Percentiles rank a stretch among this genome's conserved stretches.
Evolutionary conservation across 2,113 vertebrate genomes (phyloP).

Genomic region (Pheucticus melanocephalus): DNA sequence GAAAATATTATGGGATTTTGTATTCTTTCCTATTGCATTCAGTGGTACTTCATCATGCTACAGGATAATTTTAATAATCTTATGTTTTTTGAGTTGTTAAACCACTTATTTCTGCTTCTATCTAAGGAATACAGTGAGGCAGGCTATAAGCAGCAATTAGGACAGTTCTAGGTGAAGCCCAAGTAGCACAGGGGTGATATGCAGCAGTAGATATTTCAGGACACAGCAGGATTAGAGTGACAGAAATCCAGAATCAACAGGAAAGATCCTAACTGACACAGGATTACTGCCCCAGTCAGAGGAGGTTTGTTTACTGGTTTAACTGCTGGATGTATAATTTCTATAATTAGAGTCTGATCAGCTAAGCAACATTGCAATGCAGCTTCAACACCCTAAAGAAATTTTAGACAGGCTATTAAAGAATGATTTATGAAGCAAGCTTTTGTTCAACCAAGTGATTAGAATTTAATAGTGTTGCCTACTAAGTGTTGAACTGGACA

Average conservation of each 20-base stretch:
- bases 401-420: slow-evolving; percentile 70
- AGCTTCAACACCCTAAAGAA: slow-evolving; percentile 63
- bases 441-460: slow-evolving; percentile 74
- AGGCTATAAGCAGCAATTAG: neutral
- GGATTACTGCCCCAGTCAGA: neutral
- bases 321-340: slow-evolving; percentile 47
- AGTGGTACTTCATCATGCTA: neutral
- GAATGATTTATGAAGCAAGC: slow-evolving; percentile 72
- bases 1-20: neutral
- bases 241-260: slow-evolving; percentile 14
- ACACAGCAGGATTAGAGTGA: neutral
- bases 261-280: neutral
- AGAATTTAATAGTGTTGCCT: slow-evolving; percentile 69
- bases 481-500: slow-evolving; percentile 58
- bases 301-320: slow-evolving; percentile 36
- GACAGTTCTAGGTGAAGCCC: neutral
- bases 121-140: neutral
- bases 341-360: slow-evolving; percentile 47
- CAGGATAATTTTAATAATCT: neutral
- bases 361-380: slow-evolving; percentile 35
- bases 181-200: neutral
- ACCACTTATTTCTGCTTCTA: neutral
- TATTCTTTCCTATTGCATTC: neutral
- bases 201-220: neutral
- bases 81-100: neutral